Evolutionary conservation across 2,797 vertebrate species (phyloP), one percentile per base, ranked within the genome.

Genomic region (Anniella stebbinsi): DNA sequence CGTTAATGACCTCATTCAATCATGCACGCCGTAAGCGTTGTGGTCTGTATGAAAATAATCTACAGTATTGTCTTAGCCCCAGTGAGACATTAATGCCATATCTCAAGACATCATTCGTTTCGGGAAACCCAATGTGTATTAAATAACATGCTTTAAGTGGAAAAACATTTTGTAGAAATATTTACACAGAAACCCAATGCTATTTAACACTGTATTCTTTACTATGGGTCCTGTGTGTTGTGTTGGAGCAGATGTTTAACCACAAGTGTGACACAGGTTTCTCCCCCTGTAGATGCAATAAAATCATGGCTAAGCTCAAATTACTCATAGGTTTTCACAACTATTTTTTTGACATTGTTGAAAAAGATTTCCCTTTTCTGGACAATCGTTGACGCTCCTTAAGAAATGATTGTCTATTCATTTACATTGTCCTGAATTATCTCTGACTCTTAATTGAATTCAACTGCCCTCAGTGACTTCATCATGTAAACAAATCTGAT

Each of bases 161-260:
- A 93, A 95, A 93, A 69, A 88, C 21, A 90, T 93, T 80, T 75
- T 67, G 15, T 80, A 92, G 88, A 89, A 82, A n/a, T 33, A 91
- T 57, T 89, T 5, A 88, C 63, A 60, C 25, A 90, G 91, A 94
- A 83, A 1, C 33, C 84, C 92, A 90, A 67, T 6, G 45, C 80
- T 80, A 91, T 76, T 93, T 90, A 91, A 78, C 28, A 21, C 1
- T 5, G 86, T 41, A 21, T 9, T 92, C 18, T 76, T 93, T 90
- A 15, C 88, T 93, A 69, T 17, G 15, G 77, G 89, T 90, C 67
- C 5, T 77, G 45, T 30, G 51, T n/a, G 80, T 94, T 87, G 80
- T 54, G 3, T 15, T 63, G 4, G 11, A 92, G 51, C n/a, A 91
- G 72, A 94, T 85, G 23, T 91, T 89, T 85, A 75, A 93, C 73